Evolutionary conservation across 2,113 vertebrate genomes (phyloP).

Genomic region (Catharus bicknelli): DNA sequence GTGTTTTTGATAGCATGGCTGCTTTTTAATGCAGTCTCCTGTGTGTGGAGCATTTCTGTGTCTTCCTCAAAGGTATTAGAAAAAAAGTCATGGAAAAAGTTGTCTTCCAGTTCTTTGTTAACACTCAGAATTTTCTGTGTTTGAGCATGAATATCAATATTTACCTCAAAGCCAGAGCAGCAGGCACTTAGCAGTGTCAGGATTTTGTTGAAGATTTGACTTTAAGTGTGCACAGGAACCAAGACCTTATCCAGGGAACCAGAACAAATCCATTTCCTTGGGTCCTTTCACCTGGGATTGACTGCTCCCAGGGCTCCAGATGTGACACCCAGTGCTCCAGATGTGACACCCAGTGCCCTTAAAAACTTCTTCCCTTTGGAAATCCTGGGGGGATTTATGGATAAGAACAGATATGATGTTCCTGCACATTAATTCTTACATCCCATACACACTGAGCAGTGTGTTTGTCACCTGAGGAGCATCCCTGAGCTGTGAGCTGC

Average conservation of each 20-base stretch:
- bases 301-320: not conserved
- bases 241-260: not conserved
- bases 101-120: not conserved
- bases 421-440: accelerated
- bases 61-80: not conserved
- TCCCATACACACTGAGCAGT: accelerated
- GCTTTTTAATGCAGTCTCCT: not conserved
- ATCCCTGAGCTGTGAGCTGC: not conserved
- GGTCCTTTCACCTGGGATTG: not conserved
- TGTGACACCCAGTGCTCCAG: not conserved
- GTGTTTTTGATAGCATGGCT: not conserved
- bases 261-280: not conserved
- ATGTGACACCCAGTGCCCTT: not conserved
- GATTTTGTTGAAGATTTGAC: not conserved
- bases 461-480: not conserved
- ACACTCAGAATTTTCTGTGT: not conserved
- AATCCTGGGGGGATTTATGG: not conserved
- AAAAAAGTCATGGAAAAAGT: not conserved
- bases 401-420: accelerated
- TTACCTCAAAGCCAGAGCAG: not conserved
- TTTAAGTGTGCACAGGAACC: not conserved
- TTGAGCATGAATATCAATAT: not conserved
- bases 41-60: not conserved
- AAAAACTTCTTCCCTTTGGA: not conserved
- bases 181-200: not conserved